phyloP scores from a whole-genome alignment of 2,113 vertebrate genomes.

The Cyprinus carpio region DNA sequence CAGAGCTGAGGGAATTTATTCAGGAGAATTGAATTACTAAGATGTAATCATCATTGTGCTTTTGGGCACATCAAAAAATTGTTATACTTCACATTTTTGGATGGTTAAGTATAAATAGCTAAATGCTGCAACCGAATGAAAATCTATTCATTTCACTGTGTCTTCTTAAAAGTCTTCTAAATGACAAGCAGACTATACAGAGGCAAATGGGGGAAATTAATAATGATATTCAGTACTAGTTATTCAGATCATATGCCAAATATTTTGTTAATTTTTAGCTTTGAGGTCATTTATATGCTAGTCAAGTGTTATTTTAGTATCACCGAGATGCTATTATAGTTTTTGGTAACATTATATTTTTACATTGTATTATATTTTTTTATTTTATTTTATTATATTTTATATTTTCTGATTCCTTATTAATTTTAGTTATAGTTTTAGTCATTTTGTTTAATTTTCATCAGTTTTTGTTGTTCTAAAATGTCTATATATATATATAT shows the following conservation, averaged over 20 bases:
- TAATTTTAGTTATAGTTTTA: not conserved
- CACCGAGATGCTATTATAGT: not conserved
- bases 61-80: not conserved
- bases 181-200: not conserved
- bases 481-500: no score
- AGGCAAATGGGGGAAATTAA: not conserved
- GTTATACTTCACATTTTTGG: not conserved
- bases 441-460: not conserved
- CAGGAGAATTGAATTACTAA: not conserved
- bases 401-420: no score
- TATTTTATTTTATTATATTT: no score
- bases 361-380: no score
- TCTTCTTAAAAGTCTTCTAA: not conserved
- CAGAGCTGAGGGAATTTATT: conserved; percentile 77
- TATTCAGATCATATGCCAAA: not conserved
- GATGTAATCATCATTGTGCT: not conserved
- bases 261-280: not conserved
- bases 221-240: not conserved
- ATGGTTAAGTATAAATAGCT: not conserved
- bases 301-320: not conserved
- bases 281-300: not conserved
- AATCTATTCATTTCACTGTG: not conserved
- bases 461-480: not conserved
- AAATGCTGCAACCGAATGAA: not conserved
- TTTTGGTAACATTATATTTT: not conserved